Evolutionary conservation across 2,113 vertebrate species (phyloP), one percentile per base, ranked within the genome.

Genomic region (human): DNA sequence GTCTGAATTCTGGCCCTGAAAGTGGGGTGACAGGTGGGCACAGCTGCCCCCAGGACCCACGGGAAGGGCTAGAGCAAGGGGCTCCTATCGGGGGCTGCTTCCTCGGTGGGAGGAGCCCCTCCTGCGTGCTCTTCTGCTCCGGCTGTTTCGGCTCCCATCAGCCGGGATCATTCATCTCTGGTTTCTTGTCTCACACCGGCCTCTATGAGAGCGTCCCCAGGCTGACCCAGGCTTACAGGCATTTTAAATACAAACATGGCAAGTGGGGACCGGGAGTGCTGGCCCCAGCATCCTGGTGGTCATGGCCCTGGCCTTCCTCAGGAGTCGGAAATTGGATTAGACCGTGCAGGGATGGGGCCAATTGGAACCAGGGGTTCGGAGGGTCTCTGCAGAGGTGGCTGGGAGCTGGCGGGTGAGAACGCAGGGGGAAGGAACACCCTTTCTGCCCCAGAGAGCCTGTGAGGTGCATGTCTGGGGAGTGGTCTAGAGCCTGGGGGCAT

Each of bases 321-420:
- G 75, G 30, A 16, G 81, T 14, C 94, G 96, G 97, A 98, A 96
- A 97, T 97, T 20, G 3, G 92, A 97, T 96, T 93, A 97, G 92
- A 95, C 84, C 55, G 3, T 97, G 97, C 70, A 66, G 78, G 83
- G 59, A 83, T 8, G 3, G 25, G 82, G 86, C 88, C 84, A 12
- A 94, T 92, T 96, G 96, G 87, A 97, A 95, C 68, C 96, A 95
- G 97, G 93, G 94, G 13, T 61, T n/a, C 14, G 2, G 55, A n/a
- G 64, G 75, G 76, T 16, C 40, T 22, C 0, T 4, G 23, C 6
- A 0, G 64, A 22, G 20, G 45, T 22, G 57, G 95, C n/a, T 38
- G 12, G 66, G 61, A 59, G 87, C 57, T 8, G 48, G 45, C 40
- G 7, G 8, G 48, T 6, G 8, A 27, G 78, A 45, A 40, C 8